Base-by-base conservation (phyloP, 2,797 vertebrate genomes). In the Distichodus sexfasciatus region DNA sequence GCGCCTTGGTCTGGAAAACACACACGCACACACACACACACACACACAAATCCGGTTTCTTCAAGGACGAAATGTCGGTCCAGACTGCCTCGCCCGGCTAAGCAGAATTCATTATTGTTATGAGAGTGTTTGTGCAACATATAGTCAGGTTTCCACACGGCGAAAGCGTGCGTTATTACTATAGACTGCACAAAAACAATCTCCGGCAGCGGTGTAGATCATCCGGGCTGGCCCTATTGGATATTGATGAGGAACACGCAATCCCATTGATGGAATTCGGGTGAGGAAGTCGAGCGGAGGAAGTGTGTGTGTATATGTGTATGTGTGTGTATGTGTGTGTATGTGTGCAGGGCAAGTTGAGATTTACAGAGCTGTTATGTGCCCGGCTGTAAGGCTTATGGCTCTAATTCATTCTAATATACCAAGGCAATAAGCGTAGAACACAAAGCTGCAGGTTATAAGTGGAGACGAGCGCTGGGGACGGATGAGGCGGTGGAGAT, bases 221-320 rank as follows among this genome's bases (percentile, higher is more conserved):
- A 8, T 47, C 50, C 40, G 47, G 40, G 46, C 41, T 44, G 19
- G 21, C 46, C 38, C 31, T 54, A 67, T 70, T 54, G 66, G 66
- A 70, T 73, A 76, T 73, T 51, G 70, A 76, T 76, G 66, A 70
- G 61, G 59, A 60, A 72, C 69, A 60, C 35, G 51, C 36, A 40
- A 26, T 68, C 21, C 35, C 66, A 43, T 53, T 69, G 72, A 69
- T 75, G 61, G 58, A 57, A 76, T 50, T 38, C 57, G 11, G 54
- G 48, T 69, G 67, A 62, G 7, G 53, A 26, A 26, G 17, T 47
- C 23, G 21, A 23, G n/a, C n/a, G n/a, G 51, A 64, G 38, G 43
- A 60, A 57, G 17, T 48, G n/a, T 28, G 26, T 59, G 26, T 36
- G 44, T 15, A 48, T 14, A 17, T 15, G 53, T 24, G 59, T 40